Percentiles rank a stretch among this genome's conserved stretches.
These are phyloP conservation scores for Neoaliturus tenellus DNA, from an alignment of 2,888 invertebrate species.

Conservation along the genomic window DNA sequence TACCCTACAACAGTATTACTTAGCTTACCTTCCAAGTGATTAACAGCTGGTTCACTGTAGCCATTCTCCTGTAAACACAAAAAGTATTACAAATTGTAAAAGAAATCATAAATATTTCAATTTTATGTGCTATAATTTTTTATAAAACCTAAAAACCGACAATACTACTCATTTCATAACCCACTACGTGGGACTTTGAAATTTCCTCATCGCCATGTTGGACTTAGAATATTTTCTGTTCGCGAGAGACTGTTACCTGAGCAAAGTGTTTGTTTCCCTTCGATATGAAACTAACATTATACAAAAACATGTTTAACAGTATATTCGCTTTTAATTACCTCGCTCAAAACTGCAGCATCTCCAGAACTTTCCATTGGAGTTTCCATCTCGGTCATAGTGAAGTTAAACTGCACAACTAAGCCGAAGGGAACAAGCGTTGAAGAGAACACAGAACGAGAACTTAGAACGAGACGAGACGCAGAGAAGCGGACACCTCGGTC, in stretches of 20 bases:
- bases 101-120: constrained; percentile 33
- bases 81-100: constrained; percentile 51
- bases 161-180: not conserved
- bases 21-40: constrained; percentile 73
- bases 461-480: constrained; percentile 30
- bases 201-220: constrained; percentile 83
- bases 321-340: not conserved
- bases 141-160: not conserved
- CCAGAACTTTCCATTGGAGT: not conserved
- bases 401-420: constrained; percentile 3
- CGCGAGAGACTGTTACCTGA: constrained; percentile 59
- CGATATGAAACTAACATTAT: not conserved
- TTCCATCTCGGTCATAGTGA: constrained; percentile 22
- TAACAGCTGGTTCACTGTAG: constrained; percentile 68
- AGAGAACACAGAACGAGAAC: not conserved
- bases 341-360: constrained; percentile 17
- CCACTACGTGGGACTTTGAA: constrained; percentile 61
- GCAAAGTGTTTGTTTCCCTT: not conserved
- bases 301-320: not conserved
- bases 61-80: constrained; percentile 69
- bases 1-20: constrained; percentile 63
- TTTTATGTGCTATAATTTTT: not conserved
- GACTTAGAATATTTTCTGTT: constrained; percentile 82
- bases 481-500: constrained; percentile 57
- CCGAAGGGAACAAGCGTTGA: not conserved